Evolutionary conservation across 2,113 vertebrate species (phyloP).

Genomic region (Otus sunia): DNA sequence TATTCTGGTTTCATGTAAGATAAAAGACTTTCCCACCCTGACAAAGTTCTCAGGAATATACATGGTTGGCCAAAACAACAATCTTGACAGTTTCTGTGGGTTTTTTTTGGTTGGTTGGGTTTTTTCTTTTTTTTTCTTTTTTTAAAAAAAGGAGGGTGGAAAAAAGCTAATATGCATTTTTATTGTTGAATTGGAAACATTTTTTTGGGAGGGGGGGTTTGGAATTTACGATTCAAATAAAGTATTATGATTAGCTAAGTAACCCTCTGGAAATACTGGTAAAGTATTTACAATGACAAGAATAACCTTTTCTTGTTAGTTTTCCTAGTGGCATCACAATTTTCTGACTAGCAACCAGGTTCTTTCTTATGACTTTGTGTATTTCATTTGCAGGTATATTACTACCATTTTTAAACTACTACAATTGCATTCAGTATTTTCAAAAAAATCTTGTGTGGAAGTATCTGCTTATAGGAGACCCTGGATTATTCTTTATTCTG

Average conservation of each 20-base stretch:
- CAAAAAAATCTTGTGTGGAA: background rate
- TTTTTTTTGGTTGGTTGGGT: background rate
- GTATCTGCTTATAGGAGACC: background rate
- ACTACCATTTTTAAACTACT: background rate
- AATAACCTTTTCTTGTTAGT: background rate
- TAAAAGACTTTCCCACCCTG: background rate
- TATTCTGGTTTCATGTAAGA: background rate
- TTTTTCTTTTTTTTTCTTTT: background rate
- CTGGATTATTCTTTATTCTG: background rate
- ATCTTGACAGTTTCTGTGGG: background rate
- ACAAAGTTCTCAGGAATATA: background rate
- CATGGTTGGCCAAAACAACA: background rate
- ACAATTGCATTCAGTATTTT: background rate
- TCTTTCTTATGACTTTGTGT: background rate
- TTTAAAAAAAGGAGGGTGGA: too few species aligned
- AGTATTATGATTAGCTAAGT: background rate
- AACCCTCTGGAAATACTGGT: background rate
- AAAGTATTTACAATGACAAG: background rate
- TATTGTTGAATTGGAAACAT: background rate
- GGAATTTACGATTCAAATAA: background rate
- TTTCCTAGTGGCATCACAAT: background rate
- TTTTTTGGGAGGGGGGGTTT: rapidly evolving
- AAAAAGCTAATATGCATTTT: background rate
- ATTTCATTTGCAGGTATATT: background rate
- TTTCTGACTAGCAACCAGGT: background rate